A percentile compares a stretch with the other conserved stretches of the same genome.
phyloP scores from a whole-genome alignment of 2,797 vertebrate genomes.

The Cyclura pinguis region DNA sequence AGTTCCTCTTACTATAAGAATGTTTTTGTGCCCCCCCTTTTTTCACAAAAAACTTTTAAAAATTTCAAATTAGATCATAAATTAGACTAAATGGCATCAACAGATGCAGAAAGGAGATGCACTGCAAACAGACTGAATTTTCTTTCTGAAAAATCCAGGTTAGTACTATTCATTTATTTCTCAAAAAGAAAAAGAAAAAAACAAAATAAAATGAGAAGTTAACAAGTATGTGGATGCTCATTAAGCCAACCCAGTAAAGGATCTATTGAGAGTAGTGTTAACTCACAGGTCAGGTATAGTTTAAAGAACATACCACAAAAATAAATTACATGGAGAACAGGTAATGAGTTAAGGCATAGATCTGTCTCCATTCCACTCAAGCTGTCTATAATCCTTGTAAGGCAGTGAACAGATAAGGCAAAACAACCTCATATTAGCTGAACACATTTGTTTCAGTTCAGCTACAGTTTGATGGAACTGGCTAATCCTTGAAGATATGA shows the following conservation, averaged over 20 bases:
- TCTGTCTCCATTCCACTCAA: conserved; percentile 1
- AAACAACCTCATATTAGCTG: not conserved
- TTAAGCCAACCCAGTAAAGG: conserved; percentile 11
- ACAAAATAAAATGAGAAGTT: too few relatives aligned
- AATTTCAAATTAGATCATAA: not conserved
- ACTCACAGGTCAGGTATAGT: conserved; percentile 5
- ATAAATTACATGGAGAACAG: conserved; percentile 11
- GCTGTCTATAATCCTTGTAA: conserved; percentile 7
- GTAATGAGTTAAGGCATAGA: conserved; percentile 17
- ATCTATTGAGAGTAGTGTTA: not conserved
- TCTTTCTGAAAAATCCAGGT: not conserved
- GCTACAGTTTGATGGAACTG: not conserved
- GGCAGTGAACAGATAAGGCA: not conserved
- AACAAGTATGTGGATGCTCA: not conserved
- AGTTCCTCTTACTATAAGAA: not conserved
- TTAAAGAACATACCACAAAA: conserved; percentile 4
- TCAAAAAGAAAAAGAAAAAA: conserved; percentile 1
- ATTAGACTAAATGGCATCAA: not conserved
- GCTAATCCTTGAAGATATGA: not conserved
- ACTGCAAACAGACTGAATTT: not conserved
- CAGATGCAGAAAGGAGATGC: not conserved
- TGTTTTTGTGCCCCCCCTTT: too few relatives aligned
- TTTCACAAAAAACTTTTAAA: too few relatives aligned
- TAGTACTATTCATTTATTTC: not conserved
- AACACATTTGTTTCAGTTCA: conserved; percentile 1